Base-by-base conservation (phyloP, 1,140 invertebrate species). In the Reticulitermes speratus region DNA sequence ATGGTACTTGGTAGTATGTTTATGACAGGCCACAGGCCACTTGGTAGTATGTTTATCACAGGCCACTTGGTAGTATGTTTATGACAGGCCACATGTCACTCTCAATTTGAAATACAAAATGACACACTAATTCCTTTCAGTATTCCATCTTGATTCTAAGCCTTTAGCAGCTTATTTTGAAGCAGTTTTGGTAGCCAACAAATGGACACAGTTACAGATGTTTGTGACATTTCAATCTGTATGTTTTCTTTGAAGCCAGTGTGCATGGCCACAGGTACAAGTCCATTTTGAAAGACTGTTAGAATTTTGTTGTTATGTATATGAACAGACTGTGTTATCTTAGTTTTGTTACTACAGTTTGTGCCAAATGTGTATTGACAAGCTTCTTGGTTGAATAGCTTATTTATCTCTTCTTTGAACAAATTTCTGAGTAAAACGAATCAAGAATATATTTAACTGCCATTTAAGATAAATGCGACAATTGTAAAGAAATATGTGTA, bases 401-500 rank as follows among this genome's bases (percentile, higher is more conserved):
- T 65, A 65, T 19, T 65, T 12, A 65, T 65, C 59, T 65, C 59
- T 65, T 65, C 59, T 65, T 65, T 65, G 59, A 65, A 65, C 59
- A 65, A 65, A 65, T 65, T 21, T 65, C 59, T 14, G 59, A 65
- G 25, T 65, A 65, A 65, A 65, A 25, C 16, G 59, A 65, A 65
- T 65, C 59, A 65, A 65, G 59, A 65, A 65, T 65, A 65, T 65
- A 65, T 65, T 65, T 65, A 65, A 65, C 59, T 65, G 59, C 59
- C 59, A 65, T 25, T 65, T 65, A 65, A 65, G 59, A 65, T 65
- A 65, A 65, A 23, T 65, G 21, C 16, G 25, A 65, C 16, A 65
- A 65, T 23, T 65, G 21, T 23, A 25, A 65, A 65, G 19, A 19
- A n/a, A 65, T n/a, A 23, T 7, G 12, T 65, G 59, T 65, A 23